Evolutionary conservation across 2,797 vertebrate genomes (phyloP).

Genomic region (Poecilia picta): DNA sequence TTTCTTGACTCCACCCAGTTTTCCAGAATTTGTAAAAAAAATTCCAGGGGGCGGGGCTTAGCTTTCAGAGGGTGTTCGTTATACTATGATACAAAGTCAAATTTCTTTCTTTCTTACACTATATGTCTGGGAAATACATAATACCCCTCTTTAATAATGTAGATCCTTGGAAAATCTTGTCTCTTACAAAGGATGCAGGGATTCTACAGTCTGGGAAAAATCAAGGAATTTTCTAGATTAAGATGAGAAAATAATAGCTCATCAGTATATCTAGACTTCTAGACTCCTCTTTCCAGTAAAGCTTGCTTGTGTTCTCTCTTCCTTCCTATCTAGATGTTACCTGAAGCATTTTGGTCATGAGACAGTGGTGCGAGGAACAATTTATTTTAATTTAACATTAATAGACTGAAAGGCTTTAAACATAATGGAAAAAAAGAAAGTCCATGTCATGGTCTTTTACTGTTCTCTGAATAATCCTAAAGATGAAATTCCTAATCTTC

Average conservation of each 20-base stretch:
- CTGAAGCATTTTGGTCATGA: conserved; percentile 70
- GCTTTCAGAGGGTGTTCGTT: too few relatives aligned
- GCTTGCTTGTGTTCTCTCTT: background rate
- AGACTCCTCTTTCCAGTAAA: too few relatives aligned
- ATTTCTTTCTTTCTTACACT: background rate
- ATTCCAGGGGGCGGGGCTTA: too few relatives aligned
- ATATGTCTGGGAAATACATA: too few relatives aligned
- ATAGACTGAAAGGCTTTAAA: conserved; percentile 79
- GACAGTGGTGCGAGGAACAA: conserved; percentile 71
- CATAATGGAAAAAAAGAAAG: conserved; percentile 75
- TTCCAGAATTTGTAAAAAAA: too few relatives aligned
- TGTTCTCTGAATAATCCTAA: conserved; percentile 79
- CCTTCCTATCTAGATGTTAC: conserved; percentile 33
- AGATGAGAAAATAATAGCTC: background rate
- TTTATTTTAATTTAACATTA: conserved; percentile 76
- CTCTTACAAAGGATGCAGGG: conserved; percentile 42
- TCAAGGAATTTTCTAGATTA: background rate
- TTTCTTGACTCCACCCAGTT: too few relatives aligned
- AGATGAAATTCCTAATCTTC: conserved; percentile 84
- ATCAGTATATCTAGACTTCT: background rate
- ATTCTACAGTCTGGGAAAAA: background rate
- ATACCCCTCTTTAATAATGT: conserved; percentile 19
- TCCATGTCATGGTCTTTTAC: conserved; percentile 78
- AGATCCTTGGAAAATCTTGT: conserved; percentile 50
- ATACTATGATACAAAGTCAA: background rate